A percentile compares a stretch with the other conserved stretches of the same genome.
Conservation (phyloP, 2,888 invertebrate genomes). For the Lomographa bimaculata region DNA sequence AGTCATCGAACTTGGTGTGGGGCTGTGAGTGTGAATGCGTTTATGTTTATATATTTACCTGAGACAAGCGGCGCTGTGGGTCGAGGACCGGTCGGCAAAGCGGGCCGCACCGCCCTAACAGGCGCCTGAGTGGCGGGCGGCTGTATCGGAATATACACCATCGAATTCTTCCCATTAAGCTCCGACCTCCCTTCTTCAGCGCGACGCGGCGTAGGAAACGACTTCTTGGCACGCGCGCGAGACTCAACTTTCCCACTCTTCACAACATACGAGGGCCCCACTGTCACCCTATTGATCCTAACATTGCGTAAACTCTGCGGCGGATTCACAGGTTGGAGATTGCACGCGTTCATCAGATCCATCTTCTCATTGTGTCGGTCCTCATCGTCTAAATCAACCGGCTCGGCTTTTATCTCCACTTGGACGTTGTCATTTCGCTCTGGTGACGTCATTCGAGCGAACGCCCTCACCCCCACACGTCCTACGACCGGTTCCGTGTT, state of each 20-base stretch:
- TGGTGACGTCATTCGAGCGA: constrained; percentile 70
- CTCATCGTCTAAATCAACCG: constrained; percentile 64
- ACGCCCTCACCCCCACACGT: constrained; percentile 68
- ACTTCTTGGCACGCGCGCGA: constrained; percentile 62
- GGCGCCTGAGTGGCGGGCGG: constrained; percentile 70
- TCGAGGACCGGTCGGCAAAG: constrained; percentile 26
- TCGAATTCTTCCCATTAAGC: constrained; percentile 70
- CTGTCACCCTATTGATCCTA: constrained; percentile 62
- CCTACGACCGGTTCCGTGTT: constrained; percentile 55
- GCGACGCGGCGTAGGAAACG: constrained; percentile 68
- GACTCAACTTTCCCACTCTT: constrained; percentile 45
- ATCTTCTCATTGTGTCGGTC: constrained; percentile 60
- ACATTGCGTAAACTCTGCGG: constrained; percentile 58
- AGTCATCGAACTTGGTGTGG: too few relatives aligned
- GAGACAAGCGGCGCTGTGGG: constrained; percentile 29
- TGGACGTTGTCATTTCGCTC: constrained; percentile 46
- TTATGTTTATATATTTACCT: too few relatives aligned
- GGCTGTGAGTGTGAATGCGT: too few relatives aligned
- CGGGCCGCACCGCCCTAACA: constrained; percentile 37
- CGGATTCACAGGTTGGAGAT: constrained; percentile 61
- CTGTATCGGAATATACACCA: constrained; percentile 78
- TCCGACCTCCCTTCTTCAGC: constrained; percentile 63
- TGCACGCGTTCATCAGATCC: constrained; percentile 68
- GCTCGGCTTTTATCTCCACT: constrained; percentile 72
- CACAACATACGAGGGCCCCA: constrained; percentile 40